These are phyloP conservation scores for Strix uralensis DNA, from an alignment of 2,113 vertebrate species.

Conservation along the genomic window DNA sequence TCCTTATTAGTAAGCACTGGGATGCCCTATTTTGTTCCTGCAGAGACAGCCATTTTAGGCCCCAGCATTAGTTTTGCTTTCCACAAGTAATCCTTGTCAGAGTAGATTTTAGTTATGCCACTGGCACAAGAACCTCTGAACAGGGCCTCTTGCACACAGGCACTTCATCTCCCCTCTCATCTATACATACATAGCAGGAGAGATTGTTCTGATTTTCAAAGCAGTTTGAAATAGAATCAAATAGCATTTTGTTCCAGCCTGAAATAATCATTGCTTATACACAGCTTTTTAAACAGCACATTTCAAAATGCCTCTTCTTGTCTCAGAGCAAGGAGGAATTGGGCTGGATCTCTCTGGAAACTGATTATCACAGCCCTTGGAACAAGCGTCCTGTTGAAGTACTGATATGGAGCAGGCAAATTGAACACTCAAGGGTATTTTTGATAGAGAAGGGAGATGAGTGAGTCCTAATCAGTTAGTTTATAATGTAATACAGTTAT, in stretches of 20 bases:
- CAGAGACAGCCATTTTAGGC: not conserved
- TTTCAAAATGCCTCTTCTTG: slow-evolving; percentile 1
- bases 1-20: not conserved
- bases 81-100: not conserved
- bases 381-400: not conserved
- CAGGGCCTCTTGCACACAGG: not conserved
- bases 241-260: not conserved
- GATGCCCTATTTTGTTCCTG: not conserved
- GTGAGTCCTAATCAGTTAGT: not conserved
- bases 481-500: not conserved
- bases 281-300: not conserved
- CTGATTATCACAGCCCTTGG: not conserved
- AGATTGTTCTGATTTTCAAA: not conserved
- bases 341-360: not conserved
- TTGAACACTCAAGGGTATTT: not conserved
- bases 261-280: not conserved
- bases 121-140: not conserved
- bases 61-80: not conserved
- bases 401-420: not conserved
- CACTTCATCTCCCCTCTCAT: not conserved
- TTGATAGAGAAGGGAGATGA: not conserved
- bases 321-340: not conserved
- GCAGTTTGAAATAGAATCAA: not conserved
- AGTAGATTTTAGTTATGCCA: not conserved
- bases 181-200: not conserved